These are phyloP conservation scores for Canis aureus DNA, from an alignment of 2,113 vertebrate species.

Conservation along the genomic window DNA sequence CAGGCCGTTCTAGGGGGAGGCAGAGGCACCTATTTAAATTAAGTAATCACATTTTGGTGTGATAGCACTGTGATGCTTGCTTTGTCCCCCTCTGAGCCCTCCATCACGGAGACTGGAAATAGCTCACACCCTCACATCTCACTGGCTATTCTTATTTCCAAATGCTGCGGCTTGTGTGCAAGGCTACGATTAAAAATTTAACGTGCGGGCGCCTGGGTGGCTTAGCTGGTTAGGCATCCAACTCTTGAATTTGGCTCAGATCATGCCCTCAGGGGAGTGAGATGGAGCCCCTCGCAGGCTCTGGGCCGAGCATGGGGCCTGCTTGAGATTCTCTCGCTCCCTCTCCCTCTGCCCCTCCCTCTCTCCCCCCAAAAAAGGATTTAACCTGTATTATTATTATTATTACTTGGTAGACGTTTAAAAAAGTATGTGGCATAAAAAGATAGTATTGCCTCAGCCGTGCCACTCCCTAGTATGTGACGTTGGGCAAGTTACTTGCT, in stretches of 20 bases:
- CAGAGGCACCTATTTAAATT: not conserved
- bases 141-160: not conserved
- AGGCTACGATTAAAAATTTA: too few species aligned
- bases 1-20: not conserved
- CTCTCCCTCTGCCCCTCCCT: too few species aligned
- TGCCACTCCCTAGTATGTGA: not conserved
- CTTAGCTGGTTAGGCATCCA: not conserved
- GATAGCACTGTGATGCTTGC: accelerated
- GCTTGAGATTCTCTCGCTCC: not conserved
- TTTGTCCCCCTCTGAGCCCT: not conserved
- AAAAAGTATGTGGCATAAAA: not conserved
- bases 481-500: not conserved
- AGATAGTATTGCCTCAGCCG: not conserved
- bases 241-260: not conserved
- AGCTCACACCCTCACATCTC: not conserved
- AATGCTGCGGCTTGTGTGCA: not conserved
- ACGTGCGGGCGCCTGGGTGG: not conserved
- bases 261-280: not conserved
- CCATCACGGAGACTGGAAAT: accelerated
- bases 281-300: not conserved
- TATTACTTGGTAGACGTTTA: not conserved
- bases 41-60: not conserved
- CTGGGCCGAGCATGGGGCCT: not conserved
- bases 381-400: not conserved
- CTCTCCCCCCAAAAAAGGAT: not conserved